Evolutionary conservation across 2,797 vertebrate species (phyloP).

Genomic region (Sebastes diaconus): DNA sequence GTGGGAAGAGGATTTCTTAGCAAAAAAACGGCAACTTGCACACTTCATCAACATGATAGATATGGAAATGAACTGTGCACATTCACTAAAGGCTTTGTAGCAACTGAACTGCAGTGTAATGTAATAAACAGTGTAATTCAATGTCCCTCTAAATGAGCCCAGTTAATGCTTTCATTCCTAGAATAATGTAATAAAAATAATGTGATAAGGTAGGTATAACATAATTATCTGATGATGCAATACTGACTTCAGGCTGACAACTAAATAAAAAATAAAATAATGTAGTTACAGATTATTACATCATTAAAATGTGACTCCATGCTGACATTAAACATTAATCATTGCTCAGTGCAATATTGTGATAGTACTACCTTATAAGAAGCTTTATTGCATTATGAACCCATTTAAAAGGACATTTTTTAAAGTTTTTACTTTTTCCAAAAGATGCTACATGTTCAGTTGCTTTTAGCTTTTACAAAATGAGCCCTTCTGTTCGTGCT

Average conservation of each 20-base stretch:
- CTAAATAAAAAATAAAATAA: background rate
- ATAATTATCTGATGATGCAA: constrained; percentile 15
- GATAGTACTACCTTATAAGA: background rate
- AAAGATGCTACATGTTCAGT: background rate
- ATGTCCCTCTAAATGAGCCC: constrained; percentile 22
- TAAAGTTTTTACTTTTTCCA: background rate
- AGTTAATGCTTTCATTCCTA: constrained; percentile 3
- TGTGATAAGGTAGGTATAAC: background rate
- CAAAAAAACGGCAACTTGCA: constrained; percentile 2
- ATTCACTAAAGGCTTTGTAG: constrained; percentile 13
- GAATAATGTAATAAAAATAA: background rate
- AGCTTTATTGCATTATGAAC: background rate
- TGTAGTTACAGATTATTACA: constrained; percentile 10
- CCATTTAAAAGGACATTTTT: background rate
- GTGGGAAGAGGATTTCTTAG: constrained; percentile 2
- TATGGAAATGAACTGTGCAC: background rate
- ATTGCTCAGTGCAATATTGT: constrained; percentile 2
- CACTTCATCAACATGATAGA: constrained; percentile 18
- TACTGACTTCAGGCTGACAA: background rate
- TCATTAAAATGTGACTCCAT: background rate
- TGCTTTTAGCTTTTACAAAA: background rate
- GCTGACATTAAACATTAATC: constrained; percentile 1
- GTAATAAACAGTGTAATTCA: constrained; percentile 19
- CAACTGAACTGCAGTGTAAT: constrained; percentile 7
- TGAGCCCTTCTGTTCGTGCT: background rate